These are phyloP conservation scores for Lamellibrachia satsuma DNA, from an alignment of 2,888 invertebrate genomes.

Conservation along the genomic window DNA sequence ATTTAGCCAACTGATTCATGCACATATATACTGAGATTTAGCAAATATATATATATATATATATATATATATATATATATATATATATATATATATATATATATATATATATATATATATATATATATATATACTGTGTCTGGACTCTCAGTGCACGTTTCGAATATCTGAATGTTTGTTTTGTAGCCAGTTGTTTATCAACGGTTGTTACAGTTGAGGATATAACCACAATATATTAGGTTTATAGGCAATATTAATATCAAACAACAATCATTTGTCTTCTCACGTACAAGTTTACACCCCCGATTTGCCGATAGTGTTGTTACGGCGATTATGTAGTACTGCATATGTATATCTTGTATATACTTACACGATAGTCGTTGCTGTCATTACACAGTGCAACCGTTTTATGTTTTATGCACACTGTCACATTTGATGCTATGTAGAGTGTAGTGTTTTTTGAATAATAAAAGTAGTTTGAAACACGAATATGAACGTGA, in stretches of 20 bases:
- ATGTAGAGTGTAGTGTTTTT: neutral
- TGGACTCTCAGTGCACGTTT: neutral
- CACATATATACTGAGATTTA: neutral
- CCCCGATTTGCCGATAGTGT: no score
- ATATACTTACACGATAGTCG: no score
- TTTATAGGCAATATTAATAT: neutral
- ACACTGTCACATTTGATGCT: slow-evolving; percentile 9
- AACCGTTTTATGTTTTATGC: neutral
- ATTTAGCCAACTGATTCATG: neutral
- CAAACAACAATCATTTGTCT: no score
- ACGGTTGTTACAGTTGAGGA: neutral
- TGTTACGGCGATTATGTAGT: no score
- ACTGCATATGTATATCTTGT: no score
- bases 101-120: no score
- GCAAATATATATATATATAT: no score
- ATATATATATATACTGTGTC: neutral
- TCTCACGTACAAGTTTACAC: no score
- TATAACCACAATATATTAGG: neutral
- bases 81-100: no score
- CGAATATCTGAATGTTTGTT: neutral
- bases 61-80: no score
- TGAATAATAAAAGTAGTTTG: neutral
- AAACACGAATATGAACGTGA: neutral
- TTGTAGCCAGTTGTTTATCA: neutral
- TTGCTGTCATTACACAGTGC: neutral